Base-by-base conservation (phyloP, 2,113 vertebrate genomes). In the Verasper variegatus region DNA sequence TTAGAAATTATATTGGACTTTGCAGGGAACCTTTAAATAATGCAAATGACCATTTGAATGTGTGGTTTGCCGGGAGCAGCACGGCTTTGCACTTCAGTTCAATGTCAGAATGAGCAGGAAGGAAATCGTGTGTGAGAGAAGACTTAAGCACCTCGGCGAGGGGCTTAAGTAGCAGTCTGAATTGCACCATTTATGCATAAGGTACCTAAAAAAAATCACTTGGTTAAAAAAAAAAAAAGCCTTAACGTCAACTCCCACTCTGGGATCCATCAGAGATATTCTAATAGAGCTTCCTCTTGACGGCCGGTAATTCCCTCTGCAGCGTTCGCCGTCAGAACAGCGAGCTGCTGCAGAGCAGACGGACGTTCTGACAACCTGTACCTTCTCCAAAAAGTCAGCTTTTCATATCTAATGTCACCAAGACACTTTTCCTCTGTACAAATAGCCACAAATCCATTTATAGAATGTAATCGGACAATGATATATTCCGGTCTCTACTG, bases 171-270 rank as follows among this genome's bases (percentile, higher is more conserved):
- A 83, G 87, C 72, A 65, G 18, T 68, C 80, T 83, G 80, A 86
- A 89, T 88, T 81, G 83, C 78, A 89, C 74, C 86, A 80, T 89
- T 91, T 91, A 91, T 88, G 87, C 85, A 89, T 64, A 83, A 82
- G 81, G 74, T 82, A 66, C 60, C 70, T 59, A 17, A 80, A 82
- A 77, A 58, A 69, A 80, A 69, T 52, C 20, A 83, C 56, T 70
- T 12, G 17, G 42, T 6, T 23, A 31, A 31, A 31, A 31, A 10
- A 27, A 26, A 52, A 68, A 57, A 75, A 70, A 64, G 59, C 56
- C 60, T 80, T 40, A 1, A 74, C 81, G 65, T 87, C 86, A 76
- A 86, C 83, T 56, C 82, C 79, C 73, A 69, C 81, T 89, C 78
- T 82, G 71, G 79, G 85, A 89, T 86, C 85, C 85, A 88, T 89